These are phyloP conservation scores for Papilio elwesi DNA, from an alignment of 2,888 invertebrate species.

Conservation along the genomic window DNA sequence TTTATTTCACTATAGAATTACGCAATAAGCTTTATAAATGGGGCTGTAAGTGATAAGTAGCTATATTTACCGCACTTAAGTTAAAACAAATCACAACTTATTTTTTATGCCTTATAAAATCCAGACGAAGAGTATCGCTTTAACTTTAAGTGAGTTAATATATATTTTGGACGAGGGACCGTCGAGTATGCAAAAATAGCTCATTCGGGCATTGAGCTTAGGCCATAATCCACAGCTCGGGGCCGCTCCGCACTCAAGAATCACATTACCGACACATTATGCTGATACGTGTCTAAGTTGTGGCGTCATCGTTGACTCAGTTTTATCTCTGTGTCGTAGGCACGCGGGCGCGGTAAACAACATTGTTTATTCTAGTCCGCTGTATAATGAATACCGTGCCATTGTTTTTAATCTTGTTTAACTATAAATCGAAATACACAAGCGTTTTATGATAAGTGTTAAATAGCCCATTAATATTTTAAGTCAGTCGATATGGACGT, in stretches of 20 bases:
- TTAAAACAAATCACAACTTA: too few relatives aligned
- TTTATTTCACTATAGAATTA: too few relatives aligned
- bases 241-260: conserved; percentile 71
- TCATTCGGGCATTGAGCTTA: conserved; percentile 67
- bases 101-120: background rate
- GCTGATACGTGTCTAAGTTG: conserved; percentile 71
- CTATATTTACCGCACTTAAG: too few relatives aligned
- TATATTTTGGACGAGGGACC: conserved; percentile 59
- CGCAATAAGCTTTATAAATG: too few relatives aligned
- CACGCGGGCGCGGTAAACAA: background rate
- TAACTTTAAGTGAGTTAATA: conserved; percentile 43
- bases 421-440: background rate
- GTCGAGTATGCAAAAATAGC: conserved; percentile 63
- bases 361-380: conserved; percentile 18
- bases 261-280: conserved; percentile 79
- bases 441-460: background rate
- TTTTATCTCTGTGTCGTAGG: conserved; percentile 29
- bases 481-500: too few relatives aligned
- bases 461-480: background rate
- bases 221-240: conserved; percentile 76
- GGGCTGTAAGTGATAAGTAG: too few relatives aligned
- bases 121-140: background rate
- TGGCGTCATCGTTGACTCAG: conserved; percentile 29
- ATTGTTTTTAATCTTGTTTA: background rate
- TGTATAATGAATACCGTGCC: background rate